Percentiles rank a stretch among this genome's conserved stretches.
Evolutionary conservation across 2,113 vertebrate species (phyloP).

Genomic region (Perca fluviatilis): DNA sequence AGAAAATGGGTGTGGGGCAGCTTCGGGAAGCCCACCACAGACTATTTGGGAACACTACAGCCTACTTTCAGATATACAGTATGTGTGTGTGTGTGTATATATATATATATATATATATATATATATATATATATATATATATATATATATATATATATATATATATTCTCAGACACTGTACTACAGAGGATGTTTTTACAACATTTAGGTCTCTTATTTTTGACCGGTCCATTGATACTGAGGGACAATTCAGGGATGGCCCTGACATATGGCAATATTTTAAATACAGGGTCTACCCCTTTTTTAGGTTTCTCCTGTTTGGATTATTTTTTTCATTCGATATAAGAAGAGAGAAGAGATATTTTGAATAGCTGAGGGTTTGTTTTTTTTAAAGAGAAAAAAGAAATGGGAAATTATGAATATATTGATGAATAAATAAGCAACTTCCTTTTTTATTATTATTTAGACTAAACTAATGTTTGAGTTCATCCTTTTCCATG

Average conservation of each 20-base stretch:
- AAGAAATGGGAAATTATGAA: conserved; percentile 47
- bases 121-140: neutral
- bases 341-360: conserved; percentile 57
- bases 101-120: conserved; percentile 25
- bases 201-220: conserved; percentile 50
- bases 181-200: conserved; percentile 56
- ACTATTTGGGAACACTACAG: conserved; percentile 68
- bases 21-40: conserved; percentile 32
- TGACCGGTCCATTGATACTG: conserved; percentile 41
- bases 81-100: neutral
- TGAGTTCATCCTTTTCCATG: conserved; percentile 71
- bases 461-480: conserved; percentile 73
- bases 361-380: conserved; percentile 71
- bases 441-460: conserved; percentile 69
- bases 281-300: conserved; percentile 73
- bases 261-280: conserved; percentile 77
- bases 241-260: conserved; percentile 60
- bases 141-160: conserved; percentile 19
- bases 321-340: conserved; percentile 63
- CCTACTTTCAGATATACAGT: conserved; percentile 68
- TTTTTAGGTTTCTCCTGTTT: conserved; percentile 60
- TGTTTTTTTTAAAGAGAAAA: conserved; percentile 56
- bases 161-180: conserved; percentile 45
- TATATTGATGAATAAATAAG: conserved; percentile 63
- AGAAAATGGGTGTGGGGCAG: conserved; percentile 17